phyloP scores from a whole-genome alignment of 1,140 invertebrate species.

The Platyscapa corneri region DNA sequence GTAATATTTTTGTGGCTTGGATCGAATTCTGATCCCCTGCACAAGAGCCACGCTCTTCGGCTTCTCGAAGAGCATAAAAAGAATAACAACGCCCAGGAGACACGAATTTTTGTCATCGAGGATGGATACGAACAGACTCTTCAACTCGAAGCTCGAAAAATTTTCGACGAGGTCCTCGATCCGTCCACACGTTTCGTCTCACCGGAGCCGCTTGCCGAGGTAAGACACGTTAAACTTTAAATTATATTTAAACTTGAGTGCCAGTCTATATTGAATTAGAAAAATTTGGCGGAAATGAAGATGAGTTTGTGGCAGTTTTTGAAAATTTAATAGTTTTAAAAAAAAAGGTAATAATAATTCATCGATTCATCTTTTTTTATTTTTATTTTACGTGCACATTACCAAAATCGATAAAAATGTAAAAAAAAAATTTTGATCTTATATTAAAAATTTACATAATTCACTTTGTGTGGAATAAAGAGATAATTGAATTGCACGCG shows the following conservation, averaged over 20 bases:
- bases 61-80: constrained; percentile 65
- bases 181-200: constrained; percentile 78
- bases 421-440: too few relatives aligned
- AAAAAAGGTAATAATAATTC: too few relatives aligned
- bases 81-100: constrained; percentile 53
- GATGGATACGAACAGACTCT: constrained; percentile 90
- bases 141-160: constrained; percentile 76
- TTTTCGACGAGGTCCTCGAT: constrained; percentile 83
- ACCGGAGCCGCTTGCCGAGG: constrained; percentile 71
- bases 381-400: too few relatives aligned
- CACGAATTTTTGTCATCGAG: constrained; percentile 84
- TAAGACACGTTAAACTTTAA: not conserved
- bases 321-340: too few relatives aligned
- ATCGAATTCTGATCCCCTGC: constrained; percentile 65
- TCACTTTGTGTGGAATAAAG: too few relatives aligned
- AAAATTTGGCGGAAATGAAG: too few relatives aligned
- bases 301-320: too few relatives aligned
- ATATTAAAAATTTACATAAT: too few relatives aligned
- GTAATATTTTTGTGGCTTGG: constrained; percentile 70
- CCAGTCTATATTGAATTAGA: too few relatives aligned
- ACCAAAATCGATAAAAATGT: too few relatives aligned
- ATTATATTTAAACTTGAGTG: not conserved
- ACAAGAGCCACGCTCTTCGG: constrained; percentile 68
- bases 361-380: too few relatives aligned
- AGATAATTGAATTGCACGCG: too few relatives aligned